Evolutionary conservation across 35 echinoderm and acorn worm genomes (phyloP).

Genomic region (Holothuria glaberrima): DNA sequence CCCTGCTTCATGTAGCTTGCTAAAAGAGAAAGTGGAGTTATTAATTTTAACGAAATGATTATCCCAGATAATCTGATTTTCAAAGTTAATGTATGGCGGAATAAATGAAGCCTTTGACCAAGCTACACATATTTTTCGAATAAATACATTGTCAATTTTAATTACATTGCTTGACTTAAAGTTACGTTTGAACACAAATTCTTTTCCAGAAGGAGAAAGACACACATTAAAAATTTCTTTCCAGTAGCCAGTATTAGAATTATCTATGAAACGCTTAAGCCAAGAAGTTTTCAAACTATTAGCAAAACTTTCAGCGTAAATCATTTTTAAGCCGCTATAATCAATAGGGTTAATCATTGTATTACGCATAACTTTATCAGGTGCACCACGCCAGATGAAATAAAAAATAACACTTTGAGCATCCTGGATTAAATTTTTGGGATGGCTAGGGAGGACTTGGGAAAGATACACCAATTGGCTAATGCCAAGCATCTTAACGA

Average conservation of each 20-base stretch:
- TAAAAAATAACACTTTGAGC: slow-evolving; percentile 1
- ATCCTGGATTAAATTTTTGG: background rate
- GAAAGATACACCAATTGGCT: too few relatives aligned
- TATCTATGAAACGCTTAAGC: background rate
- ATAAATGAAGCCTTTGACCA: too few relatives aligned
- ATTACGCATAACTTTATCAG: background rate
- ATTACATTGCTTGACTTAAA: too few relatives aligned
- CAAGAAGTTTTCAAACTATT: background rate
- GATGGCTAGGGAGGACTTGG: background rate
- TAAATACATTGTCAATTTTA: too few relatives aligned
- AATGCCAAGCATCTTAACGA: slow-evolving; percentile 26
- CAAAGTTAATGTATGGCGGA: too few relatives aligned
- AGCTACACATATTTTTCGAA: too few relatives aligned
- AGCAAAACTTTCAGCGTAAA: background rate
- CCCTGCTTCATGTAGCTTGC: background rate
- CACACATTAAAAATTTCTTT: background rate
- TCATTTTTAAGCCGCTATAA: background rate
- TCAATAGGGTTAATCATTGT: slow-evolving; percentile 7
- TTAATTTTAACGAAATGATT: background rate
- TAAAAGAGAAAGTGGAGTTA: background rate
- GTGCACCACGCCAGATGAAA: background rate
- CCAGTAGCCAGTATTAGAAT: background rate
- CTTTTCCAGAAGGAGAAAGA: background rate
- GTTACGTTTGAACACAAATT: too few relatives aligned
- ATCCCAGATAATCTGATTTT: background rate